Percentiles rank a stretch among this genome's conserved stretches.
These are phyloP conservation scores for Illadopsis cleaveri DNA, from an alignment of 2,113 vertebrate species.

Conservation along the genomic window DNA sequence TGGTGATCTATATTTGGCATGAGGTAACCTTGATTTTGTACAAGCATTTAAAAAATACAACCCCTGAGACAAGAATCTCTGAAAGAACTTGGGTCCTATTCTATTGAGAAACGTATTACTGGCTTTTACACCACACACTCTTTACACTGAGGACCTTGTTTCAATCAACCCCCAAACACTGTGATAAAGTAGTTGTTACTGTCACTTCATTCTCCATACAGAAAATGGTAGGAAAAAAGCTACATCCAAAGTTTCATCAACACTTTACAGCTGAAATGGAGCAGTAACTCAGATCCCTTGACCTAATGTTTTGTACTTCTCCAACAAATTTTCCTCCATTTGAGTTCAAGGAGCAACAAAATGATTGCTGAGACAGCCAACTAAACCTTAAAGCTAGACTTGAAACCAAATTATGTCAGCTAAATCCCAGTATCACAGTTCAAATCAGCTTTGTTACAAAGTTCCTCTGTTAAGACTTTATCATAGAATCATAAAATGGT, in stretches of 20 bases:
- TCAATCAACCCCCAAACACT: neutral
- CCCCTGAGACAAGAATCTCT: neutral
- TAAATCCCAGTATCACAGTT: neutral
- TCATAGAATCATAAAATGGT: neutral
- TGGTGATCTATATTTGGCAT: neutral
- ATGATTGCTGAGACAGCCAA: neutral
- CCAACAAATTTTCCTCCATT: neutral
- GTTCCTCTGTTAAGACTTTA: neutral
- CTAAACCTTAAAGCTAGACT: neutral
- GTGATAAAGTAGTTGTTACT: neutral
- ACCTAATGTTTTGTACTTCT: neutral
- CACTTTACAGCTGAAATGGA: neutral
- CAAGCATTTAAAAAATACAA: neutral
- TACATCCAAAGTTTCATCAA: neutral
- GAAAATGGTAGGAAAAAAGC: neutral
- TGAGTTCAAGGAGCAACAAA: neutral
- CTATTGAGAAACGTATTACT: neutral
- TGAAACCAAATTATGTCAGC: neutral
- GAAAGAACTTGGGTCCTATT: neutral
- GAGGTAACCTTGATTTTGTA: neutral
- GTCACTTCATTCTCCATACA: neutral
- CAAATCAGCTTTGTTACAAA: neutral
- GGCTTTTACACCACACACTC: neutral
- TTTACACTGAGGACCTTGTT: neutral
- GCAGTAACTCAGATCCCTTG: neutral